Base-by-base conservation (phyloP, 2,797 vertebrate genomes). In the Gila robusta region DNA sequence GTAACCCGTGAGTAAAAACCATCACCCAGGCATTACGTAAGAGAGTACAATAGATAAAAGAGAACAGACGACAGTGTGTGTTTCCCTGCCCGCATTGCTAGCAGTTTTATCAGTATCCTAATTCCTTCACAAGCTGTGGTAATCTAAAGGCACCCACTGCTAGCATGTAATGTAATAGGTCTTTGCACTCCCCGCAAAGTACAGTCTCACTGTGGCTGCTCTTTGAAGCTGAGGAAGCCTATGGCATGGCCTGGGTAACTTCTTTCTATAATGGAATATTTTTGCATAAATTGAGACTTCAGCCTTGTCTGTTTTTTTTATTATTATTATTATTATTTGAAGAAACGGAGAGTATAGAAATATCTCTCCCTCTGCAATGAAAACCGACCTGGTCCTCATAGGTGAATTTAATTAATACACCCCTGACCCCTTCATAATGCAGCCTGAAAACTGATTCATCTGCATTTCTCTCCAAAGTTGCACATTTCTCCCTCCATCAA, bases 271-370 rank as follows among this genome's bases (percentile, higher is more conserved):
- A 89, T 87, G 80, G 84, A 89, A 87, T 87, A 87, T 81, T 77
- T 89, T 89, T 71, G 80, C 86, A 87, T 87, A 87, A 85, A 81
- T 87, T 86, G 84, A 86, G 84, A 87, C 80, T 78, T 86, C 86
- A 87, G 70, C n/a, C 67, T 84, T 87, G 83, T 86, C 82, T 69
- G 85, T 83, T 85, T 89, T 80, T 64, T 76, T 66, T 44, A 12
- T 44, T 47, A 14, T 72, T 77, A 16, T 54, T 26, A 54, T 72
- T 66, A 19, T 44, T 66, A 66, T 35, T 37, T 52, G 35, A 73
- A 62, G 70, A 73, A 83, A 73, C 7, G 0, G n/a, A 35, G 26
- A 74, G 19, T 64, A 74, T 73, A 85, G n/a, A 59, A 79, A 85
- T 80, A 23, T 76, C 41, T 35, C 66, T 21, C 59, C 12, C 72